A percentile compares a stretch with the other conserved stretches of the same genome.
These are phyloP conservation scores for Mus pahari DNA, from an alignment of 2,113 vertebrate genomes.

Conservation along the genomic window DNA sequence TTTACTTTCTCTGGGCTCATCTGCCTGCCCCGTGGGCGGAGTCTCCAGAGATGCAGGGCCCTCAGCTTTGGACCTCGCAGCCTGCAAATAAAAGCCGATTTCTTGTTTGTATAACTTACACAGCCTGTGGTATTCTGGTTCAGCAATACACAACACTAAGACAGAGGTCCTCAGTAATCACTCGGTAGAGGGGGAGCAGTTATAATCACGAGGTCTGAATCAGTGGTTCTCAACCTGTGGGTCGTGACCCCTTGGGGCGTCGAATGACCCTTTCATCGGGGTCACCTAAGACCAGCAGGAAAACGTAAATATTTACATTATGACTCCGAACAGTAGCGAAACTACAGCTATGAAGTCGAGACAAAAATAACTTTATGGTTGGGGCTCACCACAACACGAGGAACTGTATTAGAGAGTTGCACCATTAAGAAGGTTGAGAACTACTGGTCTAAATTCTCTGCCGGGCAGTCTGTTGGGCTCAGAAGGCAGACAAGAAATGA, in stretches of 20 bases:
- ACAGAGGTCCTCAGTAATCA: background rate
- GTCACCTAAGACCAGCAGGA: background rate
- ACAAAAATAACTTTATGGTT: background rate
- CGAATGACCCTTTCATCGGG: background rate
- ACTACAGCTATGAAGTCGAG: background rate
- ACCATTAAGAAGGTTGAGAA: background rate
- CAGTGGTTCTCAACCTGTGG: background rate
- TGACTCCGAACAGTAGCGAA: background rate
- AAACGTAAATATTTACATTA: background rate
- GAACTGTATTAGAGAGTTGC: background rate
- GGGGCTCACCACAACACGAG: background rate
- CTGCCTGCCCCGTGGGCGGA: background rate
- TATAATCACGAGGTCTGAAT: background rate
- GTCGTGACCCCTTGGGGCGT: background rate
- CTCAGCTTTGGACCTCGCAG: background rate
- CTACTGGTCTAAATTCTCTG: background rate
- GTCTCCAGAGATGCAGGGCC: background rate
- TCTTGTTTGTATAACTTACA: background rate
- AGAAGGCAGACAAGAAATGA: background rate
- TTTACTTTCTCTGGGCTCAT: too few species aligned
- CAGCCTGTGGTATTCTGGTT: background rate
- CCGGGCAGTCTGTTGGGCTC: background rate
- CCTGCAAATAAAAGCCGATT: too few species aligned
- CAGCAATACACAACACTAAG: background rate
- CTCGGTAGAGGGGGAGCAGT: too few species aligned